Conservation (phyloP, 2,797 vertebrate species). For the Todus mexicanus region DNA sequence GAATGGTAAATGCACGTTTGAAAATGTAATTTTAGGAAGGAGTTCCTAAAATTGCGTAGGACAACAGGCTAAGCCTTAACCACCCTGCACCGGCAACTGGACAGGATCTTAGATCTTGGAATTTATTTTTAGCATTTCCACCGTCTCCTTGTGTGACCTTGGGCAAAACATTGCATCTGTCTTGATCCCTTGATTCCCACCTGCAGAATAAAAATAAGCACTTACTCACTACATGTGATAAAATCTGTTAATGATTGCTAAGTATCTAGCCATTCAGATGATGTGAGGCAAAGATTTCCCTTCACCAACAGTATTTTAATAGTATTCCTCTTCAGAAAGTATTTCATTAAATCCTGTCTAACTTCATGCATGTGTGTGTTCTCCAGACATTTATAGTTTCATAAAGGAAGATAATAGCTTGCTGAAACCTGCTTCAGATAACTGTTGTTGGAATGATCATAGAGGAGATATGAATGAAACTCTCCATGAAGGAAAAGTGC, state of each 20-base stretch:
- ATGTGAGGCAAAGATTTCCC: conserved; percentile 23
- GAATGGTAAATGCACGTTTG: background rate
- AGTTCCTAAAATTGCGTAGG: background rate
- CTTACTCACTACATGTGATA: conserved; percentile 32
- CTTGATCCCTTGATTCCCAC: conserved; percentile 21
- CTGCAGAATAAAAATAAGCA: conserved; percentile 52
- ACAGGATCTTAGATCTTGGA: background rate
- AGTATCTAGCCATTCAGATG: conserved; percentile 9
- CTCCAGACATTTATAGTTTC: conserved; percentile 80
- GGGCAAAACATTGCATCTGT: conserved; percentile 12
- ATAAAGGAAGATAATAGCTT: conserved; percentile 80
- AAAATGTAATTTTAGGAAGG: background rate
- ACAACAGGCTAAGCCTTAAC: background rate
- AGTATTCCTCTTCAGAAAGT: conserved; percentile 28
- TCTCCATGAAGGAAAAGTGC: conserved; percentile 86
- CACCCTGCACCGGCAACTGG: background rate
- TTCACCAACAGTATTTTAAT: conserved; percentile 35
- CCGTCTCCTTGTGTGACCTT: conserved; percentile 20
- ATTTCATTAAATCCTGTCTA: conserved; percentile 53
- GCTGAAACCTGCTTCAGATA: conserved; percentile 83
- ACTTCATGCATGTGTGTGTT: conserved; percentile 56
- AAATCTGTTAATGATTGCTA: conserved; percentile 42
- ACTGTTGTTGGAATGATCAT: conserved; percentile 93
- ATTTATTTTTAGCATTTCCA: conserved; percentile 21
- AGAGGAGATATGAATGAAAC: conserved; percentile 88